phyloP scores from a whole-genome alignment of 2,888 invertebrate genomes.

The Schizotus pectinicornis region DNA sequence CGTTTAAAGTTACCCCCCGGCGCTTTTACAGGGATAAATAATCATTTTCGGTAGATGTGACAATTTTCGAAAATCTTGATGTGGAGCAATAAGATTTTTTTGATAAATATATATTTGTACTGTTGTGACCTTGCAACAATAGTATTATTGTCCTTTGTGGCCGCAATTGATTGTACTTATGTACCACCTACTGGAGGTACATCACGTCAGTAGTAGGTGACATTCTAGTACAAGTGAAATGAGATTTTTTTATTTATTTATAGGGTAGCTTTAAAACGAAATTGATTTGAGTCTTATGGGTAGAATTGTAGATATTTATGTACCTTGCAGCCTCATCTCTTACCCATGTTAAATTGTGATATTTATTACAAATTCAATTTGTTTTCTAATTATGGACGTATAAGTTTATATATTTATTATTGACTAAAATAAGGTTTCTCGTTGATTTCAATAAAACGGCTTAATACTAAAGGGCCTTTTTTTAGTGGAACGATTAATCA shows the following conservation, averaged over 20 bases:
- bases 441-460: no score
- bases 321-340: no score
- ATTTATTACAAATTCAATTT: no score
- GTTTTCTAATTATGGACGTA: no score
- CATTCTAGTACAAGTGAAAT: background rate
- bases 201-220: background rate
- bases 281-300: no score
- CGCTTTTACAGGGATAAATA: background rate
- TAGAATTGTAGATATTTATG: no score
- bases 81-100: slow-evolving; percentile 1
- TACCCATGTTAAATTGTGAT: no score
- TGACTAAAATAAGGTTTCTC: no score
- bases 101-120: background rate
- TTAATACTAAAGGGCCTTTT: no score
- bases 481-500: no score
- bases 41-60: background rate
- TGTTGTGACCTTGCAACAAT: background rate
- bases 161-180: background rate
- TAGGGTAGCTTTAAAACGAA: background rate
- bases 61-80: background rate
- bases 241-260: background rate
- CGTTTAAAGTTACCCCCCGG: background rate
- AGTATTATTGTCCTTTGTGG: background rate
- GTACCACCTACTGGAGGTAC: background rate
- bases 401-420: no score